Evolutionary conservation across 2,888 invertebrate species (phyloP).

Genomic region (Ophonus ardosiacus): DNA sequence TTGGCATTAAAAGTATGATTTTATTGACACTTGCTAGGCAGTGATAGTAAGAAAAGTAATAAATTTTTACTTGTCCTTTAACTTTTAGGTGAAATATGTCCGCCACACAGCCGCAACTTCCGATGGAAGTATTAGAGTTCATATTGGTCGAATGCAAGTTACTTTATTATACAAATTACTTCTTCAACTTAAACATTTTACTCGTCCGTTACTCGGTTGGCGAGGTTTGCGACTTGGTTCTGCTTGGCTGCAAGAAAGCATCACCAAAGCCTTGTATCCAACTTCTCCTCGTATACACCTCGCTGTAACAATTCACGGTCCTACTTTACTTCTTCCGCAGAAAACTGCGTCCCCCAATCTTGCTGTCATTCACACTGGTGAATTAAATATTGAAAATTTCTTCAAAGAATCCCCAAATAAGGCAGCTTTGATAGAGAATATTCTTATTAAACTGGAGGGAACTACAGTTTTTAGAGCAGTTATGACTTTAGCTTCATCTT

Average conservation of each 20-base stretch:
- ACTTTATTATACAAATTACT: slow-evolving; percentile 83
- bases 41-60: slow-evolving; percentile 69
- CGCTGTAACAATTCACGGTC: slow-evolving; percentile 79
- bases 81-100: slow-evolving; percentile 10
- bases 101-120: slow-evolving; percentile 75
- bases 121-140: slow-evolving; percentile 84
- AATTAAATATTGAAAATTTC: slow-evolving; percentile 88
- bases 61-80: not conserved
- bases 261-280: slow-evolving; percentile 17
- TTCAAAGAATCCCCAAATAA: slow-evolving; percentile 78
- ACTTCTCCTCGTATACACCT: slow-evolving; percentile 73
- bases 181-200: slow-evolving; percentile 78
- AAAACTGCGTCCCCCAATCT: slow-evolving; percentile 88
- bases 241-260: slow-evolving; percentile 40
- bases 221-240: not conserved
- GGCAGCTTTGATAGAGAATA: slow-evolving; percentile 81
- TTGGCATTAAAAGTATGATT: no score
- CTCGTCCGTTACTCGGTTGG: slow-evolving; percentile 33
- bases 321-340: slow-evolving; percentile 87
- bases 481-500: slow-evolving; percentile 84
- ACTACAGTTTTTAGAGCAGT: slow-evolving; percentile 84
- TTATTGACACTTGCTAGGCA: no score
- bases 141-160: slow-evolving; percentile 84
- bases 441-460: slow-evolving; percentile 83
- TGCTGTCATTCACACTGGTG: slow-evolving; percentile 86